Evolutionary conservation across 2,113 vertebrate species (phyloP).

Genomic region (Gopherus flavomarginatus): DNA sequence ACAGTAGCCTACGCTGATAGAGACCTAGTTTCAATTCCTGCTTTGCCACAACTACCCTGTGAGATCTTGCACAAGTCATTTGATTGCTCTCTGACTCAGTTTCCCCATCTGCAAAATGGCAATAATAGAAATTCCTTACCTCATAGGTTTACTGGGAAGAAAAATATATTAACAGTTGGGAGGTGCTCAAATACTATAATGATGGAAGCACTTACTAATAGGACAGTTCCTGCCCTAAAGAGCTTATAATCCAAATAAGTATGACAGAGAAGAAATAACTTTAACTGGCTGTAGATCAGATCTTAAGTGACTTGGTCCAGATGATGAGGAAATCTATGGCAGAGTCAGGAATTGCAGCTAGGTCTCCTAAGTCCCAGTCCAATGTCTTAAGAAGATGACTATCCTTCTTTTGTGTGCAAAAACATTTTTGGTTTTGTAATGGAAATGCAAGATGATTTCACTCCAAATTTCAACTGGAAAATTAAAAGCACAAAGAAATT

Average conservation of each 20-base stretch:
- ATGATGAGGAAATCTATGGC: neutral
- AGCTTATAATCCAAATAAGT: neutral
- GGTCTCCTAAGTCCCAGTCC: neutral
- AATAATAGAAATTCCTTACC: neutral
- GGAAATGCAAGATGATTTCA: neutral
- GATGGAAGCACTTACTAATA: neutral
- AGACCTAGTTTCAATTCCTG: neutral
- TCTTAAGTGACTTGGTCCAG: neutral
- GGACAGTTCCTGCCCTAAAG: neutral
- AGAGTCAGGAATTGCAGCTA: neutral
- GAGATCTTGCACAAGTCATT: neutral
- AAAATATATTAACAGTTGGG: neutral
- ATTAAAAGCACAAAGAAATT: neutral
- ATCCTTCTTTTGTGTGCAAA: neutral
- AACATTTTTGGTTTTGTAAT: constrained; percentile 42
- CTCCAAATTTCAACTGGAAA: constrained; percentile 22
- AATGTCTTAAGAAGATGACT: neutral
- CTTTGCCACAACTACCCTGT: neutral
- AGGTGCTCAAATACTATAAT: neutral
- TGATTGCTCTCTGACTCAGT: neutral
- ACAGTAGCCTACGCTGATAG: neutral
- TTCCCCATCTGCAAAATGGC: neutral
- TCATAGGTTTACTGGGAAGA: neutral
- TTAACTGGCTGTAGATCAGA: neutral
- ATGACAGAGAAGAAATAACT: neutral